A percentile compares a stretch with the other conserved stretches of the same genome.
phyloP scores from a whole-genome alignment of 1,140 invertebrate genomes.

The Hesperophylax magnus region DNA sequence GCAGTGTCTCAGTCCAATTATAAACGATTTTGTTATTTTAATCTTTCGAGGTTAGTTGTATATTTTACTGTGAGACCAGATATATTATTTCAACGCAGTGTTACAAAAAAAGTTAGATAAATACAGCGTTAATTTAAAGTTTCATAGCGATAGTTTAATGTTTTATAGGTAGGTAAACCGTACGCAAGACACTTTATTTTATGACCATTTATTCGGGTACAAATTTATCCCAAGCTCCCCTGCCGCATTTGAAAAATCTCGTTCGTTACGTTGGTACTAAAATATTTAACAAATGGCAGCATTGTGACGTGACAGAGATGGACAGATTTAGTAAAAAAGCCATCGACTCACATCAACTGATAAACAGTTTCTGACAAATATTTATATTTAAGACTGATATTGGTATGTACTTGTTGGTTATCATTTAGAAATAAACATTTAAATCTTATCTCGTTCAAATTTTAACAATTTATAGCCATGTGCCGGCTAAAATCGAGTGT shows the following conservation, averaged over 20 bases:
- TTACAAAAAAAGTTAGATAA: too few species aligned
- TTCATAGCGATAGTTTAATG: too few species aligned
- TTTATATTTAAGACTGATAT: conserved; percentile 48
- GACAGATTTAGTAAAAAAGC: conserved; percentile 46
- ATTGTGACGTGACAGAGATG: conserved; percentile 53
- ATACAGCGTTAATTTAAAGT: too few species aligned
- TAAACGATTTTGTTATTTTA: too few species aligned
- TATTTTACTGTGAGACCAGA: too few species aligned
- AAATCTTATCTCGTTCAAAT: not conserved
- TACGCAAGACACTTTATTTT: too few species aligned
- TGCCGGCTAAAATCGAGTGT: conserved; percentile 26
- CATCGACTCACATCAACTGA: conserved; percentile 40
- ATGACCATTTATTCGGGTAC: too few species aligned
- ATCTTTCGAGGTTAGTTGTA: too few species aligned
- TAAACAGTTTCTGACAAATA: conserved; percentile 50
- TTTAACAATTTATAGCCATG: conserved; percentile 9
- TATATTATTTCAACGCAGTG: too few species aligned
- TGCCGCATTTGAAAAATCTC: not conserved
- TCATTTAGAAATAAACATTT: not conserved
- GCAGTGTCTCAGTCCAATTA: too few species aligned
- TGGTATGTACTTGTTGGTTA: conserved; percentile 39
- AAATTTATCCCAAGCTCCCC: too few species aligned
- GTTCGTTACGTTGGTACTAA: conserved; percentile 3
- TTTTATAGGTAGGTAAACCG: too few species aligned
- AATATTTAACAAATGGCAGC: conserved; percentile 44